Evolutionary conservation across 30 jellyfish, hydroid and myxozoan genomes (phyloP), one percentile per base, ranked within the genome.

Genomic region (Hydra vulgaris): DNA sequence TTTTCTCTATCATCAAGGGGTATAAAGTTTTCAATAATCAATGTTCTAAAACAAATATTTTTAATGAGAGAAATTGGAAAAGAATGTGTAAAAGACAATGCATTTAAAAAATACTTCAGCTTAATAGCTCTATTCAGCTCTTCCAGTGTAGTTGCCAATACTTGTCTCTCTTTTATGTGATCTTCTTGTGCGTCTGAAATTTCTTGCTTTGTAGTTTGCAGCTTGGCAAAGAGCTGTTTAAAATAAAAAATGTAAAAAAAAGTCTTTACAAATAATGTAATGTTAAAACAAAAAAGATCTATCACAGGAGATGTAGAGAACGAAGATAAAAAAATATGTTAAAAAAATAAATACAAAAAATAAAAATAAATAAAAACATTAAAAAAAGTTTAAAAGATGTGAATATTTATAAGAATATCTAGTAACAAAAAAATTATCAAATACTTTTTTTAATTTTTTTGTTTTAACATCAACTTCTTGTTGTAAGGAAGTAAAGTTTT

Each of bases 391-490:
- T n/a, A n/a, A n/a, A n/a, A n/a, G n/a, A n/a, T n/a, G n/a, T n/a
- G n/a, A n/a, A n/a, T n/a, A n/a, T n/a, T n/a, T n/a, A n/a, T n/a
- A n/a, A n/a, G n/a, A n/a, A n/a, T n/a, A n/a, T n/a, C n/a, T n/a
- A 40, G 61, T 40, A 3, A 40, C 61, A 40, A 40, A 40, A 40
- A 40, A 40, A 40, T n/a, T n/a, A n/a, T n/a, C n/a, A n/a, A n/a
- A n/a, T n/a, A 89, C 96, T 91, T 91, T 91, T 79, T 91, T 91
- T 73, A 91, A 88, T 55, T 91, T 91, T 76, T 91, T 91, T 7
- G 96, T 91, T 76, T 91, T 91, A 74, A 91, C 96, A 74, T 91
- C 97, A 25, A 91, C 97, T 80, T 91, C 97, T 86, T 91, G 97
- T 68, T 91, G 97, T 76, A 91, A 72, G 7, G 97, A 91, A 4